phyloP scores from a whole-genome alignment of 2,113 vertebrate genomes.

The Melanerpes formicivorus region DNA sequence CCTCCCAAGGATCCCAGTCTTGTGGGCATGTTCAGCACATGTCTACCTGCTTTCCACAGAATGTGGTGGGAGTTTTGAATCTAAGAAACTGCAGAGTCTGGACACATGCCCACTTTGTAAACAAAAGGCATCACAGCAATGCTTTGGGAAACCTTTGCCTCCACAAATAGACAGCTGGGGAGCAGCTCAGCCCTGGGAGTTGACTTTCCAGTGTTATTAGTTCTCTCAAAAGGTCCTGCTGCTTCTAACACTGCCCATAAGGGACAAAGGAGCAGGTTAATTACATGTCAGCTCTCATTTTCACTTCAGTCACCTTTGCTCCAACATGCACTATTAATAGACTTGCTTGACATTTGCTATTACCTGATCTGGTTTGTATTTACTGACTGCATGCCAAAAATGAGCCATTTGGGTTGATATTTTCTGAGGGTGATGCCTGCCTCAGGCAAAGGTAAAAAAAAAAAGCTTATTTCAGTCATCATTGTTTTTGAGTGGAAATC shows the following conservation, averaged over 20 bases:
- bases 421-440: not conserved
- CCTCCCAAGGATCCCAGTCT: not conserved
- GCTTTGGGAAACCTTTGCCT: constrained; percentile 16
- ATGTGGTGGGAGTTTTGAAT: not conserved
- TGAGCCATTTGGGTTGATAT: not conserved
- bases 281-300: not conserved
- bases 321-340: not conserved
- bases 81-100: not conserved
- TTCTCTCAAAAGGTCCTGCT: not conserved
- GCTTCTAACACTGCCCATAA: not conserved
- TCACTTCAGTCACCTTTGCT: not conserved
- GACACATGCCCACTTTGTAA: not conserved
- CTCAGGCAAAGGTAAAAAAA: not conserved
- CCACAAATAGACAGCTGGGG: not conserved
- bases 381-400: not conserved
- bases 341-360: not conserved
- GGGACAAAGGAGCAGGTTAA: not conserved
- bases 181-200: not conserved
- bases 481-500: not conserved
- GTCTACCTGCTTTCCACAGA: not conserved
- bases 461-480: not conserved
- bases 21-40: not conserved
- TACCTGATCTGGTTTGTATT: not conserved
- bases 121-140: not conserved
- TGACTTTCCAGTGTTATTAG: not conserved